Conservation (phyloP, 2,888 invertebrate genomes). For the Spilarctia lutea region DNA sequence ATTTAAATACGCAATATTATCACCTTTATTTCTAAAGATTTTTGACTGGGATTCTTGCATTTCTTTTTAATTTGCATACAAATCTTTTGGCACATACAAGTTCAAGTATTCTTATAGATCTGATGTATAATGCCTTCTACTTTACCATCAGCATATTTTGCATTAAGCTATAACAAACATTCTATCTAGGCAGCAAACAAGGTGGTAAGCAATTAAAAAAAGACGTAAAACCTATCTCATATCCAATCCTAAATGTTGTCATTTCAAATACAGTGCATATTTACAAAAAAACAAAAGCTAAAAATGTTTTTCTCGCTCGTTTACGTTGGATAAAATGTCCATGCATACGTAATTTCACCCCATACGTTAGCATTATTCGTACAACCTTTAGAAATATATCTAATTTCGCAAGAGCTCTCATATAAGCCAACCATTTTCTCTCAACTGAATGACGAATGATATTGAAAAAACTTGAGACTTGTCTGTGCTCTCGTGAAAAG, state of each 20-base stretch:
- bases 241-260: neutral
- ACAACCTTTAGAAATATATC: slow-evolving; percentile 22
- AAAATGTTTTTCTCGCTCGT: neutral
- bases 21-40: neutral
- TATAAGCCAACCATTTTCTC: slow-evolving; percentile 4
- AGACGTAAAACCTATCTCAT: neutral
- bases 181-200: neutral
- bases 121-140: neutral
- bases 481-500: slow-evolving; percentile 14
- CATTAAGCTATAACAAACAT: neutral
- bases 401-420: slow-evolving; percentile 20
- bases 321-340: neutral
- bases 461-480: slow-evolving; percentile 9
- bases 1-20: neutral
- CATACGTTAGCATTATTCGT: slow-evolving; percentile 22
- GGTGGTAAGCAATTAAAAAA: neutral
- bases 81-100: neutral
- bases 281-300: neutral
- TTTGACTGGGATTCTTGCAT: neutral
- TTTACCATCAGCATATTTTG: neutral
- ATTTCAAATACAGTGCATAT: neutral
- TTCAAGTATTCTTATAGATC: neutral
- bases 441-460: slow-evolving; percentile 12
- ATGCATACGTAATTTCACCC: slow-evolving; percentile 17
- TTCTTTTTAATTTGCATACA: neutral